Percentiles rank a stretch among this genome's conserved stretches.
phyloP scores from a whole-genome alignment of 1,140 invertebrate genomes.

The Tenebrio molitor region DNA sequence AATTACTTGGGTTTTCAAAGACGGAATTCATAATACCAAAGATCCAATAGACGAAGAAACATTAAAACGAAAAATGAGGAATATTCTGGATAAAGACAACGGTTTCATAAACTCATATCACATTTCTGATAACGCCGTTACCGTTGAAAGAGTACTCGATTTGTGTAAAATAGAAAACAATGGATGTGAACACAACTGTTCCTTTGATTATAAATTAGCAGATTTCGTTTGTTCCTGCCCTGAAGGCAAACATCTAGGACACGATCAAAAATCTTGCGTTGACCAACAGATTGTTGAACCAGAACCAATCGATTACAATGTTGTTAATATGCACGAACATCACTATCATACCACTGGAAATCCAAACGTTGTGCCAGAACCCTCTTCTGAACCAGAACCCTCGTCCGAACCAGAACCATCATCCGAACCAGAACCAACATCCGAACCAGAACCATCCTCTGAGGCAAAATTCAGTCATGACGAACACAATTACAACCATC shows the following conservation, averaged over 20 bases:
- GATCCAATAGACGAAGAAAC: constrained; percentile 69
- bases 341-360: constrained; percentile 52
- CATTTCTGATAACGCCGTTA: constrained; percentile 68
- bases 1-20: constrained; percentile 74
- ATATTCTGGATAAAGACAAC: constrained; percentile 68
- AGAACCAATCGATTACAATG: constrained; percentile 53
- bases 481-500: neutral
- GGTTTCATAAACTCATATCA: constrained; percentile 71
- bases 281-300: constrained; percentile 52
- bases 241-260: constrained; percentile 67
- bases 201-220: constrained; percentile 75
- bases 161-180: constrained; percentile 82
- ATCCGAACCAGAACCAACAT: constrained; percentile 58
- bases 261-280: constrained; percentile 68
- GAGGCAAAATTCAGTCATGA: constrained; percentile 48
- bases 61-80: constrained; percentile 68
- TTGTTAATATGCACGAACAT: constrained; percentile 61
- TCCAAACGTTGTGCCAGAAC: constrained; percentile 62
- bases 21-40: constrained; percentile 66
- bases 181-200: constrained; percentile 82
- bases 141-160: constrained; percentile 72
- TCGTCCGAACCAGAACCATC: constrained; percentile 59
- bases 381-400: constrained; percentile 55
- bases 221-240: constrained; percentile 82
- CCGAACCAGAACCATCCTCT: constrained; percentile 49